phyloP scores from a whole-genome alignment of 2,797 vertebrate species.

The Pseudocheirus occidentalis region DNA sequence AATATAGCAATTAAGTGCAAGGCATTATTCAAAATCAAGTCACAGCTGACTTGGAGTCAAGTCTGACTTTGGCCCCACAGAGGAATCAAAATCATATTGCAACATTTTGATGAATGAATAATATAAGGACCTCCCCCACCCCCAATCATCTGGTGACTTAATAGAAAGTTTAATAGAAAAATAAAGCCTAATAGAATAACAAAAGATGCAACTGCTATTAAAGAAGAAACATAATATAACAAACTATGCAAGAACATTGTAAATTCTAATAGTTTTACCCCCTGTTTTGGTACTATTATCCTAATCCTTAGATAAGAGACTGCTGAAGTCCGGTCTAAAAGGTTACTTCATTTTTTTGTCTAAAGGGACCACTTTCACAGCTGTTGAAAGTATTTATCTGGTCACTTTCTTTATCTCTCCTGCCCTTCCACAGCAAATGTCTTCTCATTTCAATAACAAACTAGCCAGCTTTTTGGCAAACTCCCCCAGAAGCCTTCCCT shows the following conservation, averaged over 20 bases:
- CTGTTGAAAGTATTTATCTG: background rate
- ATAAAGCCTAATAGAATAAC: no score
- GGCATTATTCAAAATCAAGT: no score
- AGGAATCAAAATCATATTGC: no score
- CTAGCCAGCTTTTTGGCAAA: background rate
- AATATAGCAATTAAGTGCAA: no score
- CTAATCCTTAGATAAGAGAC: background rate
- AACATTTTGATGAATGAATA: no score
- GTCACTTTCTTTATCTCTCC: background rate
- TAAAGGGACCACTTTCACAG: background rate
- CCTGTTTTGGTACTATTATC: background rate
- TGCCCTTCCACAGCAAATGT: background rate
- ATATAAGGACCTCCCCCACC: no score
- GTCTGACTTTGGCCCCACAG: no score
- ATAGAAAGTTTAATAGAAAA: no score
- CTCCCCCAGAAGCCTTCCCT: background rate
- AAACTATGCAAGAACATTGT: background rate
- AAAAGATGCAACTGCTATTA: background rate
- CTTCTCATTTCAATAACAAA: background rate
- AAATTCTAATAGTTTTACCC: background rate
- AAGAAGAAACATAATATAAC: background rate
- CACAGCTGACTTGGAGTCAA: no score
- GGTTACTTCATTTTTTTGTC: background rate
- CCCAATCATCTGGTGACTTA: no score
- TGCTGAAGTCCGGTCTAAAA: background rate